A percentile compares a stretch with the other conserved stretches of the same genome.
Conservation (phyloP, 2,797 vertebrate genomes). For the Geotrypetes seraphini region DNA sequence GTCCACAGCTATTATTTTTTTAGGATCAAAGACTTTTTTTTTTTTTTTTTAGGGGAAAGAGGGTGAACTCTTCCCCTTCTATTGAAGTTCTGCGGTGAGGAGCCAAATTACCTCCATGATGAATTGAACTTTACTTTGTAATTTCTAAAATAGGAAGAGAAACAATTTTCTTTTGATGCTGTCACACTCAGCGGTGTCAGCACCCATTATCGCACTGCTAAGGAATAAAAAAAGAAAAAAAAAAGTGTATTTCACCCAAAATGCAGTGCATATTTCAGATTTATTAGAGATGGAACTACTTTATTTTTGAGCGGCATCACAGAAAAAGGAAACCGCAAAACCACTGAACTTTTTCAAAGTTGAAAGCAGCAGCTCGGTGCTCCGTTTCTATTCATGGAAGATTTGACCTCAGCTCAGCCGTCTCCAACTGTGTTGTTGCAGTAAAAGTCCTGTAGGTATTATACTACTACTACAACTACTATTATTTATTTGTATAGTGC, state of each 20-base stretch:
- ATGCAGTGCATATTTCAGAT: neutral
- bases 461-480: too few relatives aligned
- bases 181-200: too few relatives aligned
- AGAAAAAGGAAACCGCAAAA: neutral
- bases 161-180: neutral
- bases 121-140: too few relatives aligned
- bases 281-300: neutral
- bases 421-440: too few relatives aligned
- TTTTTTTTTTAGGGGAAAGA: too few relatives aligned
- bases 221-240: neutral
- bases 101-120: neutral
- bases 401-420: too few relatives aligned
- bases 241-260: neutral
- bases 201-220: neutral
- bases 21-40: neutral
- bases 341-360: too few relatives aligned
- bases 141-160: neutral
- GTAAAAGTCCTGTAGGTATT: too few relatives aligned
- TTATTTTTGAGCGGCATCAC: neutral
- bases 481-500: too few relatives aligned
- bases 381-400: too few relatives aligned
- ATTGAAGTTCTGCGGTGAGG: conserved; percentile 1
- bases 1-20: neutral
- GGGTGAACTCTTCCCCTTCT: too few relatives aligned
- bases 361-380: too few relatives aligned